Evolutionary conservation across 2,888 invertebrate genomes (phyloP).

Genomic region (Lacanobia oleracea): DNA sequence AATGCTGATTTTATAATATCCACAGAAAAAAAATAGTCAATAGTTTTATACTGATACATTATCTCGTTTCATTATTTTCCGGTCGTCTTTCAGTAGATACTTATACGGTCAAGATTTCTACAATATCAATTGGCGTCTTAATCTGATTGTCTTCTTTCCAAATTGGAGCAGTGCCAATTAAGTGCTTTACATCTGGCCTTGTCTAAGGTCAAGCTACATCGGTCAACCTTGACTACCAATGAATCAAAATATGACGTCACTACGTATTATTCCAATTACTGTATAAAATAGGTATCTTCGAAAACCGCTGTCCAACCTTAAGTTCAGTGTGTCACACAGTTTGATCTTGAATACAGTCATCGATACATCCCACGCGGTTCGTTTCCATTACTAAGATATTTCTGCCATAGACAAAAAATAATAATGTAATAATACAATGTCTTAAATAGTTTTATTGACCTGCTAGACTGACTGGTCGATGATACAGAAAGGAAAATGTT

Average conservation of each 20-base stretch:
- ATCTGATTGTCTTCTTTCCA: neutral
- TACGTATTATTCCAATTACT: neutral
- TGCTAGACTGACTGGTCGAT: conserved; percentile 1
- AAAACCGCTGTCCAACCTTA: conserved; percentile 30
- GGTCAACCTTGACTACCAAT: neutral
- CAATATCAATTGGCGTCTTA: neutral
- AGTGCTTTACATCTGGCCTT: neutral
- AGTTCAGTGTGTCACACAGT: conserved; percentile 51
- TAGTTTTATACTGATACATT: neutral
- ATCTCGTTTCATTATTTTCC: neutral
- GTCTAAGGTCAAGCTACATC: neutral
- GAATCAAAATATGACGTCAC: conserved; percentile 12
- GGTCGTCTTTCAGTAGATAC: neutral
- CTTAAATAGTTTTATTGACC: conserved; percentile 63
- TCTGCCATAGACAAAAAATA: conserved; percentile 58
- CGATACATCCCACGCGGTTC: conserved; percentile 60
- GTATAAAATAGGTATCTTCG: conserved; percentile 1
- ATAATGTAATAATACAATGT: conserved; percentile 39
- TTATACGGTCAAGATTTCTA: neutral
- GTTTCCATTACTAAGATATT: conserved; percentile 52
- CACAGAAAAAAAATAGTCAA: neutral
- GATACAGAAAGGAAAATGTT: neutral
- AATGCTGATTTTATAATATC: neutral
- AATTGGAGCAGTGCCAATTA: neutral
- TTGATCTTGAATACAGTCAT: conserved; percentile 67